These are phyloP conservation scores for Emydoidea blandingii DNA, from an alignment of 2,797 vertebrate genomes.

Conservation along the genomic window DNA sequence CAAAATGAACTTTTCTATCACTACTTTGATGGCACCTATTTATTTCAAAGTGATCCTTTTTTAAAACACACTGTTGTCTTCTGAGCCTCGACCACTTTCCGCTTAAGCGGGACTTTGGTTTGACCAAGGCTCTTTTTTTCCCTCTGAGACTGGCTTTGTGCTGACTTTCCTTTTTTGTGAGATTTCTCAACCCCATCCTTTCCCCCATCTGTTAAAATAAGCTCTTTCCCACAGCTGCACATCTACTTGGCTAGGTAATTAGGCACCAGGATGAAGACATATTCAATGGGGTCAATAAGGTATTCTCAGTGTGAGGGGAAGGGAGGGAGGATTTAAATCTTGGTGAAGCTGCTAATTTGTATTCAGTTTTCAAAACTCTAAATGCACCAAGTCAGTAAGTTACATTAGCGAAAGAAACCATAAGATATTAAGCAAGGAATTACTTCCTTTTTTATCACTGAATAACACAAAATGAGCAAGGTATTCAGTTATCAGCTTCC, in stretches of 20 bases:
- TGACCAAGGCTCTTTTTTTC: neutral
- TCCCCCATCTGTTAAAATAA: neutral
- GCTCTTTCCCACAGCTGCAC: neutral
- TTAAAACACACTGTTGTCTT: neutral
- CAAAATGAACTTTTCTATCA: neutral
- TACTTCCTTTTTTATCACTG: neutral
- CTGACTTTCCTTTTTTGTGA: neutral
- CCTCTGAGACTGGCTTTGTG: neutral
- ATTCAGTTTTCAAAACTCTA: neutral
- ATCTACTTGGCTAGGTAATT: neutral
- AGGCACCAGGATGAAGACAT: neutral
- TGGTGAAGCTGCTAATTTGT: neutral
- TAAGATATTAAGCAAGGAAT: neutral
- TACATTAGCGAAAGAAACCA: neutral
- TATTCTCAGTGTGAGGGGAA: neutral
- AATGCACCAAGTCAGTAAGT: neutral
- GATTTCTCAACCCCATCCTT: neutral
- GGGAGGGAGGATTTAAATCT: neutral
- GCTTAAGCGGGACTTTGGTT: neutral
- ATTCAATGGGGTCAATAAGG: neutral
- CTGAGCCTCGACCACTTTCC: neutral
- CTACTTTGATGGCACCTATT: neutral
- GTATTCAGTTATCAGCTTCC: constrained; percentile 9
- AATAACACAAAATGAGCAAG: neutral
- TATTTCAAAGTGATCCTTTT: neutral